These are phyloP conservation scores for Pseudopodoces humilis DNA, from an alignment of 2,113 vertebrate species.

Conservation along the genomic window DNA sequence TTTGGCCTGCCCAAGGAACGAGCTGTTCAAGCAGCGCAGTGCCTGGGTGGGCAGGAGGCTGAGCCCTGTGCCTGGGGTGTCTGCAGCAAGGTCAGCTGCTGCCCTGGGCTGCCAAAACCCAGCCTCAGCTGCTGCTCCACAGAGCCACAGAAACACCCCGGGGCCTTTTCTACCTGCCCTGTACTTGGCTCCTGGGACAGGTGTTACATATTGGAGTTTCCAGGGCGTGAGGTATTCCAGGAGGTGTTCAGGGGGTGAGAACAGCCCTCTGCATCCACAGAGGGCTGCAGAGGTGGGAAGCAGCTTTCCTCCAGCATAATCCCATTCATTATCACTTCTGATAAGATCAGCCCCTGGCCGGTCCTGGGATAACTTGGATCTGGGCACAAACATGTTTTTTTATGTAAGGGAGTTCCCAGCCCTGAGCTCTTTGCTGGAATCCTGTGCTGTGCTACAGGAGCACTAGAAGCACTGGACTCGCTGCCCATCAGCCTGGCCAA, in stretches of 20 bases:
- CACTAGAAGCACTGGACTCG: not conserved
- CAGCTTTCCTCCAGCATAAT: not conserved
- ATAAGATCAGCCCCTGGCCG: not conserved
- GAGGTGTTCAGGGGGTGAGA: not conserved
- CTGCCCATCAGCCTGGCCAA: not conserved
- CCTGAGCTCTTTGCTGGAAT: not conserved
- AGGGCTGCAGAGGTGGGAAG: not conserved
- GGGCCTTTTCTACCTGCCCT: not conserved
- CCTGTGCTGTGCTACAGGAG: not conserved
- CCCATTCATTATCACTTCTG: not conserved
- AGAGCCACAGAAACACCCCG: not conserved
- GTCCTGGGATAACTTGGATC: not conserved
- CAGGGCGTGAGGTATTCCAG: not conserved
- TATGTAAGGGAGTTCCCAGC: not conserved
- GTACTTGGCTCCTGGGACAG: not conserved
- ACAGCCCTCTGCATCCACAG: not conserved
- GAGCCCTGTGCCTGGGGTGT: fast-evolving
- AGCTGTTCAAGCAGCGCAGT: fast-evolving
- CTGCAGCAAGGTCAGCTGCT: not conserved
- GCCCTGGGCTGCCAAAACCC: not conserved
- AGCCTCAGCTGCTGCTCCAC: not conserved
- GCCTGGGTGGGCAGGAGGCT: fast-evolving
- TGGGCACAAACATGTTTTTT: not conserved
- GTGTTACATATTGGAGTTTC: fast-evolving
- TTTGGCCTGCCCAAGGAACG: not conserved